Percentiles rank a stretch among this genome's conserved stretches.
These are phyloP conservation scores for Drosophila prosaltans DNA, from an alignment of 1,140 invertebrate genomes.

Conservation along the genomic window DNA sequence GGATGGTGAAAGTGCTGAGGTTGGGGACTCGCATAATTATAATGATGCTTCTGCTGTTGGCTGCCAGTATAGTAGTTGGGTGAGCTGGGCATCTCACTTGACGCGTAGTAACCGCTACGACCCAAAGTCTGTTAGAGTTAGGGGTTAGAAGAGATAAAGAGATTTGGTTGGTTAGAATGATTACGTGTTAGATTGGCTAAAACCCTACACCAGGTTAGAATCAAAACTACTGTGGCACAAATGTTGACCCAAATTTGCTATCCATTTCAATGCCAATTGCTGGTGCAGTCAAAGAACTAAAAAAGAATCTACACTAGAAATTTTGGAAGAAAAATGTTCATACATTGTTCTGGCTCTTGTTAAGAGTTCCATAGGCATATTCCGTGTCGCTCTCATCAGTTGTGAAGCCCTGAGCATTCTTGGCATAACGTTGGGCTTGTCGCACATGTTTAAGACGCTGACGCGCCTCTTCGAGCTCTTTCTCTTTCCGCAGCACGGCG, in stretches of 20 bases:
- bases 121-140: constrained; percentile 77
- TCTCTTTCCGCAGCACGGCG: constrained; percentile 95
- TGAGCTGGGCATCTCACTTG: constrained; percentile 70
- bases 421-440: constrained; percentile 92
- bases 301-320: constrained; percentile 25
- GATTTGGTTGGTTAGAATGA: constrained; percentile 60
- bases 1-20: constrained; percentile 80
- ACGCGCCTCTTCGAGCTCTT: constrained; percentile 95
- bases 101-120: constrained; percentile 70
- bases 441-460: constrained; percentile 93
- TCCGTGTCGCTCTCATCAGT: constrained; percentile 86
- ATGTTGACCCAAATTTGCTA: constrained; percentile 35
- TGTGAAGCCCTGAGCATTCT: constrained; percentile 84
- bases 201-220: constrained; percentile 56
- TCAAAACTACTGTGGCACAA: constrained; percentile 21
- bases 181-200: constrained; percentile 57
- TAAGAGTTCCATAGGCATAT: constrained; percentile 68
- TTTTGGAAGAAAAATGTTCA: constrained; percentile 38
- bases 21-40: constrained; percentile 67
- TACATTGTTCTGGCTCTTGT: constrained; percentile 82
- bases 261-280: constrained; percentile 61
- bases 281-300: constrained; percentile 40
- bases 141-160: constrained; percentile 52
- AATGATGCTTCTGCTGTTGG: constrained; percentile 68
- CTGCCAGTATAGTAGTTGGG: constrained; percentile 67